Evolutionary conservation across 1,140 invertebrate genomes (phyloP), one percentile per base, ranked within the genome.

Genomic region (Dryas iulia): DNA sequence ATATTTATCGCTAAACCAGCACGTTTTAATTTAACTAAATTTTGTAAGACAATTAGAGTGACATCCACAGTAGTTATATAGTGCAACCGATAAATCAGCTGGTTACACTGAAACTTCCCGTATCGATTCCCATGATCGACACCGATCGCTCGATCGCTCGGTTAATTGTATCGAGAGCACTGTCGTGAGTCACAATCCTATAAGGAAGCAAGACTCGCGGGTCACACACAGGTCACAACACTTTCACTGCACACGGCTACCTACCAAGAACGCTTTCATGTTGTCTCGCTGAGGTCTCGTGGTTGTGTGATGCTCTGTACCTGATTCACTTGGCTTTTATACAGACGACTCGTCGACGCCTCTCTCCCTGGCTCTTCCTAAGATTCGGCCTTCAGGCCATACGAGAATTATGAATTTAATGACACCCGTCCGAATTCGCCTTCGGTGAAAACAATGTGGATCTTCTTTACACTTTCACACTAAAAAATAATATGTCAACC

Each of bases 261-360:
- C 88, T 90, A 92, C 90, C 90, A 90, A 86, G 84, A 92, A 92
- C 73, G 90, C 89, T 89, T 89, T 91, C 90, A 92, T 92, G 89
- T 91, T 91, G 87, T 79, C 83, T 89, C 85, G 78, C 84, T 86
- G 84, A 91, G 87, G 81, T 86, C 70, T 86, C 76, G 85, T 80
- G 81, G 80, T 89, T 86, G 87, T 90, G 74, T 91, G 89, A 92
- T 92, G 89, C 82, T 86, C 81, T 81, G 77, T 81, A 77, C 80
- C 71, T 67, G 64, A 74, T 79, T 71, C 79, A 75, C 72, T 69
- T 80, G 73, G 81, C 78, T 92, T 92, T 77, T 92, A 92, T 90
- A 90, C 82, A 28, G 74, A 72, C 73, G 79, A 71, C 21, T 74
- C 74, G 80, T 59, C 76, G 79, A 78, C 84, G 78, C 89, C 89